Evolutionary conservation across 2,888 invertebrate species (phyloP), one percentile per base, ranked within the genome.

Genomic region (Chrysotoxum bicinctum): DNA sequence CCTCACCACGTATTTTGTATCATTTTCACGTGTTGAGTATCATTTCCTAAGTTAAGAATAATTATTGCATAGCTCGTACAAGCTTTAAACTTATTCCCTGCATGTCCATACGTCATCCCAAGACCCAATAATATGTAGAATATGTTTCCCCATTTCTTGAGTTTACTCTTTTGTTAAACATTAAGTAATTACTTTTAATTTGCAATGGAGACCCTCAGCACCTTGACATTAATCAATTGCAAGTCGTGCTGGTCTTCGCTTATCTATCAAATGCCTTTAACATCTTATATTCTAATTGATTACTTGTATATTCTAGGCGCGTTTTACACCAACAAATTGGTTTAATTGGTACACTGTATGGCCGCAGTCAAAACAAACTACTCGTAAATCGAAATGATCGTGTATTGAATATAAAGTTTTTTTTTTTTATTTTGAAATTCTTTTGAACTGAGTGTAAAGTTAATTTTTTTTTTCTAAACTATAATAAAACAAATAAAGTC

Each of bases 311-410:
- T 91, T 91, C 87, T 91, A 91, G 91, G 88, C 88, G 88, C 87
- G 88, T 87, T 88, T 88, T 84, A 82, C 89, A 66, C 91, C 91
- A 87, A 88, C 88, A 88, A 89, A 87, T 88, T 91, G 89, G 89
- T 91, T 91, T 88, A 89, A 90, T 90, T 90, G 90, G 89, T 89
- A 89, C 72, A 89, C 91, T 87, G 91, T 89, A 88, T 90, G 90
- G 91, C 88, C 89, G 56, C 76, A 72, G 70, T 40, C 80, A 75
- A 72, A 76, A 37, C 60, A 60, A 69, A 60, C 68, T 43, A 50
- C 50, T 50, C 23, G 50, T 50, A 85, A 85, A 77, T 50, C 73
- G 23, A 77, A 81, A 21, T 81, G 50, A 85, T 56, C 73, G 56
- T 68, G 76, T 68, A 26, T 68, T 21, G 70, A 70, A 76, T 72